Percentiles rank a stretch among this genome's conserved stretches.
phyloP scores from a whole-genome alignment of 2,113 vertebrate species.

The Rhynchomys soricoides region DNA sequence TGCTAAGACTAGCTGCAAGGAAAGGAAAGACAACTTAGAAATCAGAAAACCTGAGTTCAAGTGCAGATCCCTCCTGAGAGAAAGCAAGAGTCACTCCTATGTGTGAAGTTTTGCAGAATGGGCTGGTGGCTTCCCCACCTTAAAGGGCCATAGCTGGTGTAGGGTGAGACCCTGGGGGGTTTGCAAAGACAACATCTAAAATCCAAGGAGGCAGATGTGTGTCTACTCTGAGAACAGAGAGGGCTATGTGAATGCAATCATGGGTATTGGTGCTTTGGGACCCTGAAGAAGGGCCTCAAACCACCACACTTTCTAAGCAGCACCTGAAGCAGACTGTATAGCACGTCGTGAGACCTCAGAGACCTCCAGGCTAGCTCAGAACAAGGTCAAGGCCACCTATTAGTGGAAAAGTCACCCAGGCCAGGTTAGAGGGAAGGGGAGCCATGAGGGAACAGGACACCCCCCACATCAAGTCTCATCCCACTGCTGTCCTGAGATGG shows the following conservation, averaged over 20 bases:
- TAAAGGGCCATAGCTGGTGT: neutral
- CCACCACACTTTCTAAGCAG: accelerated
- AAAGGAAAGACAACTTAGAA: neutral
- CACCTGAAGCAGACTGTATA: neutral
- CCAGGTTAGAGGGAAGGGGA: neutral
- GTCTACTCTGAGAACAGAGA: neutral
- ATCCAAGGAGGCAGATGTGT: neutral
- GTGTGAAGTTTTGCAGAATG: neutral
- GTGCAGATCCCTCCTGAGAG: accelerated
- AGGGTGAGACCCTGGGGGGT: neutral
- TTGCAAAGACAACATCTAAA: neutral
- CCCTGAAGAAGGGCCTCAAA: neutral
- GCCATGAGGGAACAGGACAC: neutral
- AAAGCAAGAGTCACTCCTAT: accelerated
- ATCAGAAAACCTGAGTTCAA: neutral
- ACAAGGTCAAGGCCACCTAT: neutral
- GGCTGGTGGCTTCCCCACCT: neutral
- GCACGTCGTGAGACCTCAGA: neutral
- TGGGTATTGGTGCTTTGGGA: neutral
- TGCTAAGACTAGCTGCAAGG: neutral
- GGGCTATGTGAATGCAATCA: accelerated
- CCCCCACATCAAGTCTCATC: too few species aligned
- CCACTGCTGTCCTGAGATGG: neutral
- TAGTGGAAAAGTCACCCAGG: neutral
- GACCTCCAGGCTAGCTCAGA: neutral